phyloP scores from a whole-genome alignment of 2,113 vertebrate species.

The Epinephelus fuscoguttatus region DNA sequence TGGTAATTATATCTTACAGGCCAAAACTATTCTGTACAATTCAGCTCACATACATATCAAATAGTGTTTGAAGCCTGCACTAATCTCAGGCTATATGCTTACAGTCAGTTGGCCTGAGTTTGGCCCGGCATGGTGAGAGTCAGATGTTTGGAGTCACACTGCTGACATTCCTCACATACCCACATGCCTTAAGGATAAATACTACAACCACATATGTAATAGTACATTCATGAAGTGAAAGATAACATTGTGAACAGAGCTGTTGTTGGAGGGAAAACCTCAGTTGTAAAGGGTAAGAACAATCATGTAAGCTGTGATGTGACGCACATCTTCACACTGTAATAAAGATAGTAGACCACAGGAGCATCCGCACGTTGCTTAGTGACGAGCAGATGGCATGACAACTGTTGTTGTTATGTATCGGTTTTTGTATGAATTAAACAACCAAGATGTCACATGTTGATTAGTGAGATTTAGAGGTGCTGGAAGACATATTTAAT shows the following conservation, averaged over 20 bases:
- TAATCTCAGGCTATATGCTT: constrained; percentile 9
- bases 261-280: background rate
- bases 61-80: background rate
- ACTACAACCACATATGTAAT: background rate
- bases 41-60: background rate
- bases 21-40: background rate
- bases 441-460: no score
- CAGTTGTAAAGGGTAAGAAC: background rate
- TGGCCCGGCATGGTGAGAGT: constrained; percentile 32
- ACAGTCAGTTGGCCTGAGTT: background rate
- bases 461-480: no score
- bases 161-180: constrained; percentile 72
- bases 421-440: no score
- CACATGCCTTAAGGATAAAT: constrained; percentile 4
- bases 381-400: background rate
- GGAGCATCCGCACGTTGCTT: constrained; percentile 9
- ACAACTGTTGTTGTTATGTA: no score
- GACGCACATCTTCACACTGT: no score
- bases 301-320: background rate
- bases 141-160: constrained; percentile 63
- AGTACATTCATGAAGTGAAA: background rate
- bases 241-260: constrained; percentile 1
- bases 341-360: background rate
- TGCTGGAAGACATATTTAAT: no score
- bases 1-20: background rate